Evolutionary conservation across 2,113 vertebrate genomes (phyloP), one percentile per base, ranked within the genome.

Genomic region (Stictonetta naevosa): DNA sequence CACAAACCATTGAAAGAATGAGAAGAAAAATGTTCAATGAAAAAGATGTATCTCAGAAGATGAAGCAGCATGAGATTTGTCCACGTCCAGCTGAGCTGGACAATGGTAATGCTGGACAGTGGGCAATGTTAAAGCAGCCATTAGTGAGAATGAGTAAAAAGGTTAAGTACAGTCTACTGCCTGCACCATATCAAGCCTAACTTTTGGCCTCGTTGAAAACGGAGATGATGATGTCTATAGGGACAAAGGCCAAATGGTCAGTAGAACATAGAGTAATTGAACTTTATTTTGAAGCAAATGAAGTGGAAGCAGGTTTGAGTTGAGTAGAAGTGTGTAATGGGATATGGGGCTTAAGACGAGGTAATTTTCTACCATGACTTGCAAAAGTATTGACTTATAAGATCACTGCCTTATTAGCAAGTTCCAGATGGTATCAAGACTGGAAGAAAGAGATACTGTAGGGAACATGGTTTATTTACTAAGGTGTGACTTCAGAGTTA

Each of bases 351-450:
- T 88, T 64, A 74, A 75, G 73, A 44, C 1, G 3, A 64, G 6
- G 86, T 78, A 48, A 23, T 95, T 92, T 95, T 95, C 91, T 83
- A 62, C 66, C 78, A 31, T 89, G 83, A 72, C 48, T 96, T 92
- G 69, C 69, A 52, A 33, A 93, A 95, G 23, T 72, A 53, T 38
- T 73, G 60, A 42, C 62, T 6, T 67, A 46, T 3, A 11, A 59
- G n/a, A 81, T 75, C 81, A n/a, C 36, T 81, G 50, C 73, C 69
- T 91, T 33, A n/a, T 82, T 84, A 78, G 73, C 83, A 94, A 71
- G 50, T 64, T 88, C 83, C 56, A 81, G 8, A 26, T 81, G 46
- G 46, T 93, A 29, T 86, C 29, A 1, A 63, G 77, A 36, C 80
- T 72, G 56, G 73, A 77, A 63, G 77, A 71, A 80, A 83, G 28